phyloP scores from a whole-genome alignment of 2,888 invertebrate genomes.

The Netelia virgata region DNA sequence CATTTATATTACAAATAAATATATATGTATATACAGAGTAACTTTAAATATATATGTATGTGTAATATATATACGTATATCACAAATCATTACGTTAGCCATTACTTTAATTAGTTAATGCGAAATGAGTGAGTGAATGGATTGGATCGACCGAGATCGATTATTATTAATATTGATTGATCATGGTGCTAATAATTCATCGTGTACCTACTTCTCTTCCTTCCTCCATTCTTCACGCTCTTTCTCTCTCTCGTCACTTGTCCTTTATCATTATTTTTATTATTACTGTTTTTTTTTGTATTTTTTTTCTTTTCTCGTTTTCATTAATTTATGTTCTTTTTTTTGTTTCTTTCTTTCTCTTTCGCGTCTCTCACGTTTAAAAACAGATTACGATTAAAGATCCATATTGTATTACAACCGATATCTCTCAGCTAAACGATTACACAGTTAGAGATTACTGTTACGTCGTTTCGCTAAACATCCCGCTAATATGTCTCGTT shows the following conservation, averaged over 20 bases:
- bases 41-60: conserved; percentile 73
- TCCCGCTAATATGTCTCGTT: conserved; percentile 1
- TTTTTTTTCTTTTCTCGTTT: conserved; percentile 11
- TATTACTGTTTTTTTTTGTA: conserved; percentile 10
- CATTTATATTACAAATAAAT: conserved; percentile 73
- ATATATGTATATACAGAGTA: conserved; percentile 71
- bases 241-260: conserved; percentile 15
- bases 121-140: conserved; percentile 74
- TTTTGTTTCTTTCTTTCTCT: conserved; percentile 6
- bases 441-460: conserved; percentile 49
- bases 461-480: conserved; percentile 32
- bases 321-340: background rate
- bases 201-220: conserved; percentile 67
- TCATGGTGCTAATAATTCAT: conserved; percentile 71
- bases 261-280: conserved; percentile 12
- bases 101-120: conserved; percentile 74
- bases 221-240: conserved; percentile 23
- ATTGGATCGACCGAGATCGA: conserved; percentile 65
- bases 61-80: conserved; percentile 73
- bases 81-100: conserved; percentile 78
- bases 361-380: conserved; percentile 31
- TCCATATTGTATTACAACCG: conserved; percentile 39
- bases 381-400: conserved; percentile 57
- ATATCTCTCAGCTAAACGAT: conserved; percentile 47
- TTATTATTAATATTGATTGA: conserved; percentile 73